Conservation (phyloP, 2,797 vertebrate genomes). For the Paguma larvata region DNA sequence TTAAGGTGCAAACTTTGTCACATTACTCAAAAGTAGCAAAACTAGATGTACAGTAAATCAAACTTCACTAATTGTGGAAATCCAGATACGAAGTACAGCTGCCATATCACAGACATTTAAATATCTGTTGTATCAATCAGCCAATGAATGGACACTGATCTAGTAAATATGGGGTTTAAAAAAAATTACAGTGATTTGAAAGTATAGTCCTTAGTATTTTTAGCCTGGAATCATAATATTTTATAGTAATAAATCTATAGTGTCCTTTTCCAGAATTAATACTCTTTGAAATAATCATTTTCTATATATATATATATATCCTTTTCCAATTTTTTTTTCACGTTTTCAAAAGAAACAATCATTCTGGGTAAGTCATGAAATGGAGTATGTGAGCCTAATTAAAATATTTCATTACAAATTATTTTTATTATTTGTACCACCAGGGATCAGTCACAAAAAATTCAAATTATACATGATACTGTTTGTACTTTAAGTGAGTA, state of each 20-base stretch:
- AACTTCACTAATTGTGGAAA: constrained; percentile 51
- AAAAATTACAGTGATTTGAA: constrained; percentile 5
- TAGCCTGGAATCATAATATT: constrained; percentile 18
- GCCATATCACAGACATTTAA: constrained; percentile 30
- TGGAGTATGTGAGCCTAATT: constrained; percentile 55
- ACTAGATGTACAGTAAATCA: constrained; percentile 16
- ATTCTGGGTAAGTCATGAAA: constrained; percentile 58
- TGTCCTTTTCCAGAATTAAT: constrained; percentile 40
- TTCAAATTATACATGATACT: constrained; percentile 65
- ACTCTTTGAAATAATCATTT: constrained; percentile 61
- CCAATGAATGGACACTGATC: constrained; percentile 41
- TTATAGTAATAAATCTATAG: constrained; percentile 41
- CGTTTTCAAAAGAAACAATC: constrained; percentile 53
- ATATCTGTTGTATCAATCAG: constrained; percentile 44
- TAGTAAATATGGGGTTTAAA: constrained; percentile 1
- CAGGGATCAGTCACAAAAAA: constrained; percentile 53
- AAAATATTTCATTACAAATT: constrained; percentile 71
- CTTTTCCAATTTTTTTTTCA: constrained; percentile 46
- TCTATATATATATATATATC: constrained; percentile 32
- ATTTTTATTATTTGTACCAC: constrained; percentile 65
- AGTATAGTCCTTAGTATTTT: not conserved
- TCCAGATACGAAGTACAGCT: constrained; percentile 52
- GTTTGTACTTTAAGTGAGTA: constrained; percentile 58
- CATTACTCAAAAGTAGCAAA: constrained; percentile 45
- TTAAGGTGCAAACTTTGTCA: constrained; percentile 58